Evolutionary conservation across 2,797 vertebrate genomes (phyloP), one percentile per base, ranked within the genome.

Genomic region (Centroberyx gerrardi): DNA sequence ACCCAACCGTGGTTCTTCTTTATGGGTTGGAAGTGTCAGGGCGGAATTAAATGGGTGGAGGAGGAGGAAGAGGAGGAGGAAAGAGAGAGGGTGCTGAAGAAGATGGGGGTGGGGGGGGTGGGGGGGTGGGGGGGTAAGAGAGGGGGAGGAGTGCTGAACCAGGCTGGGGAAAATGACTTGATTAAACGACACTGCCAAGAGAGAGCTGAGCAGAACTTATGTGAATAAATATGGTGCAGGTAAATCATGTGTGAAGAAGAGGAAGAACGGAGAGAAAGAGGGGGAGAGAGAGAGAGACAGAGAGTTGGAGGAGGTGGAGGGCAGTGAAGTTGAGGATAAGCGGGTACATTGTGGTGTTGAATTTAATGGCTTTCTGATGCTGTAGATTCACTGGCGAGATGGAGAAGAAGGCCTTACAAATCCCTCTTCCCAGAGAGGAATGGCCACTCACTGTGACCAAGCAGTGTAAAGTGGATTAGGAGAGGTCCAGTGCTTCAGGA

Each of bases 201-300:
- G 71, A 83, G 68, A 85, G 76, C 86, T 80, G 76, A 91, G 90
- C 58, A 87, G 80, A 90, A 86, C 85, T 75, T 84, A 78, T 87
- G 84, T 79, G 87, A 90, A 92, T 85, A 90, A 92, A 92, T 92
- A 90, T 70, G 78, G 78, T 62, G 76, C 56, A 71, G 81, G 83
- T 81, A 87, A 90, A 88, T 90, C 85, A 88, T 85, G 84, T 84
- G 89, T 88, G 82, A 89, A 90, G 82, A 86, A 74, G 81, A 84
- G 71, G 70, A 74, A 82, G 84, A 79, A 76, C 8, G 10, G 61
- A 54, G 60, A 27, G 62, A 44, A 51, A 38, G 54, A 51, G 40
- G 1, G 22, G 1, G 22, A 22, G 22, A 22, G 22, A 22, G 22
- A 38, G 56, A 22, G 62, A 53, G 78, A 63, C 72, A 65, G 36